phyloP scores from a whole-genome alignment of 2,888 invertebrate genomes.

The Dione juno region DNA sequence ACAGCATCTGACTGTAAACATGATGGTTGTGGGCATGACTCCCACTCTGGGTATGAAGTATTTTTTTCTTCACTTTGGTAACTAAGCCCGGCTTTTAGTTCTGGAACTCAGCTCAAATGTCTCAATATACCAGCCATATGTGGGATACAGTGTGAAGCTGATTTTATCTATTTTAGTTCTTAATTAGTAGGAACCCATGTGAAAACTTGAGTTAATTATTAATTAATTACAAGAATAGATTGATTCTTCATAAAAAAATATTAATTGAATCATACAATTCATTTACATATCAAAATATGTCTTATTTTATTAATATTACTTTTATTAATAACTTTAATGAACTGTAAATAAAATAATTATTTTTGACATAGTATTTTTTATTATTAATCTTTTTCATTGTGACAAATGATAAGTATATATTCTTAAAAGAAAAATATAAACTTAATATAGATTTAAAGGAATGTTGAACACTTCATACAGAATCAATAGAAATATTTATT shows the following conservation, averaged over 20 bases:
- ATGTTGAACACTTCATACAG: background rate
- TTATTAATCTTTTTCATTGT: background rate
- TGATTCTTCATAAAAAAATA: background rate
- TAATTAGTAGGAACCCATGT: background rate
- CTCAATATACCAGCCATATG: too few relatives aligned
- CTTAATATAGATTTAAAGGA: background rate
- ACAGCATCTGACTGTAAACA: too few relatives aligned
- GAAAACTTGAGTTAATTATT: background rate
- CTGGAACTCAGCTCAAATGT: too few relatives aligned
- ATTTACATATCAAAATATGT: slow-evolving; percentile 13
- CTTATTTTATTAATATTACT: background rate
- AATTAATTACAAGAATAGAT: background rate
- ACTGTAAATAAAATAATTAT: slow-evolving; percentile 13
- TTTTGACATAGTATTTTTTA: background rate
- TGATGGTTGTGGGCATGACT: too few relatives aligned
- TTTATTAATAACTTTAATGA: background rate
- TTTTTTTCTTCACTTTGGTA: too few relatives aligned
- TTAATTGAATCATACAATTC: slow-evolving; percentile 17
- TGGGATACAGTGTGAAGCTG: too few relatives aligned
- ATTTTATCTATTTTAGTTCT: too few relatives aligned
- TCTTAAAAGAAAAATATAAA: background rate
- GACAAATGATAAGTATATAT: background rate
- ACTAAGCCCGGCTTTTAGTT: too few relatives aligned
- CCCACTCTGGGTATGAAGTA: too few relatives aligned
- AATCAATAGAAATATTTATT: slow-evolving; percentile 45